These are phyloP conservation scores for Agriopis marginaria DNA, from an alignment of 2,888 invertebrate genomes.

Conservation along the genomic window DNA sequence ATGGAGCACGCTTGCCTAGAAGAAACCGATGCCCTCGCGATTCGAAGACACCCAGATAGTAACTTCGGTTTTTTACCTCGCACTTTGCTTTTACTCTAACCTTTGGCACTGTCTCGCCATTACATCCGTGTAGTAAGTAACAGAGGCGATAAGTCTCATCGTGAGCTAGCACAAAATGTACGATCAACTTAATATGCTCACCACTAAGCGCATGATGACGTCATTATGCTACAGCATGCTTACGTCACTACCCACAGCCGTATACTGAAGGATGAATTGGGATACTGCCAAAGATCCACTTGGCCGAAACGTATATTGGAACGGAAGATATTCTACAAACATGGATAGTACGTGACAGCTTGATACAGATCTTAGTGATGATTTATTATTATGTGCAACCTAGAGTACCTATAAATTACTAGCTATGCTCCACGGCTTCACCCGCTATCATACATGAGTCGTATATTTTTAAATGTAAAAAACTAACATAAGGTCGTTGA, in stretches of 20 bases:
- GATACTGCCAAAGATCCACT: slow-evolving; percentile 15
- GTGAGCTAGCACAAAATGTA: slow-evolving; percentile 15
- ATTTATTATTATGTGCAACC: neutral
- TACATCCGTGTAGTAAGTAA: slow-evolving; percentile 3
- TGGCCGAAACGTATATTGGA: slow-evolving; percentile 18
- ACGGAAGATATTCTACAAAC: slow-evolving; percentile 9
- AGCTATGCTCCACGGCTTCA: no score
- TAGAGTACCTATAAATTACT: neutral
- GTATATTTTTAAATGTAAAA: no score
- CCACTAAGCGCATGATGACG: slow-evolving; percentile 2
- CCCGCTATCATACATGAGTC: no score
- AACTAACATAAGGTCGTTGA: no score
- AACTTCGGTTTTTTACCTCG: no score
- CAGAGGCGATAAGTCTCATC: slow-evolving; percentile 13
- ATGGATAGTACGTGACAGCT: slow-evolving; percentile 10
- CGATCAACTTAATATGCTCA: neutral
- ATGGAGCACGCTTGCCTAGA: no score
- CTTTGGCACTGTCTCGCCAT: neutral
- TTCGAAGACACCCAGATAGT: no score
- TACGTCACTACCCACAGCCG: slow-evolving; percentile 1
- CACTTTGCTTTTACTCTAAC: neutral
- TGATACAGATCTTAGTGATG: neutral
- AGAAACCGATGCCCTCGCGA: no score
- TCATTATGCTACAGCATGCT: slow-evolving; percentile 13
- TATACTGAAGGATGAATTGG: slow-evolving; percentile 23